These are phyloP conservation scores for Tinea semifulvella DNA, from an alignment of 2,888 invertebrate genomes.

Conservation along the genomic window DNA sequence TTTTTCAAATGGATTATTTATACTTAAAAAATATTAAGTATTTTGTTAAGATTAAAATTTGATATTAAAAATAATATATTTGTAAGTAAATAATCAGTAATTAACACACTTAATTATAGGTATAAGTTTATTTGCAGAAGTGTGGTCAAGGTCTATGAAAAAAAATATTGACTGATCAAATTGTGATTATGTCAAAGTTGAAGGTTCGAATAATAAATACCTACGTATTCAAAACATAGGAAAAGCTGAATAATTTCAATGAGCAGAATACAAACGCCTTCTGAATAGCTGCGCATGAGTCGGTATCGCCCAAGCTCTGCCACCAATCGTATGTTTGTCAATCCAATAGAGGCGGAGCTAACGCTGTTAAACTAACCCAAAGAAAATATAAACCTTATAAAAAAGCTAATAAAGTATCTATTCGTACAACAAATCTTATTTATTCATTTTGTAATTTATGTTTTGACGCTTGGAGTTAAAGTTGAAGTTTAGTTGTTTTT, in stretches of 20 bases:
- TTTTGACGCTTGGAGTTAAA: background rate
- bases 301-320: slow-evolving; percentile 30
- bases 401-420: background rate
- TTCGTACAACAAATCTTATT: background rate
- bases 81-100: too few relatives aligned
- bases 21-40: too few relatives aligned
- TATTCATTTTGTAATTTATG: background rate
- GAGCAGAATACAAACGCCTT: slow-evolving; percentile 24
- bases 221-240: background rate
- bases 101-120: background rate
- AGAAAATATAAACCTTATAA: background rate
- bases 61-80: too few relatives aligned
- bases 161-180: background rate
- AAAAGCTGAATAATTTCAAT: slow-evolving; percentile 12
- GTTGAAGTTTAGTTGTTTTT: background rate
- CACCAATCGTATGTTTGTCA: slow-evolving; percentile 57
- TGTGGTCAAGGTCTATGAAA: background rate
- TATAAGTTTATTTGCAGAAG: background rate
- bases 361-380: background rate
- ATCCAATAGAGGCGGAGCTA: slow-evolving; percentile 45
- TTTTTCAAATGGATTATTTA: too few relatives aligned
- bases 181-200: slow-evolving; percentile 11
- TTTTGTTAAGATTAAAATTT: too few relatives aligned
- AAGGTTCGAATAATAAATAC: slow-evolving; percentile 11
- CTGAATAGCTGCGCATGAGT: slow-evolving; percentile 50